phyloP scores from a whole-genome alignment of 2,797 vertebrate species.

The Phoxinus dragarum region DNA sequence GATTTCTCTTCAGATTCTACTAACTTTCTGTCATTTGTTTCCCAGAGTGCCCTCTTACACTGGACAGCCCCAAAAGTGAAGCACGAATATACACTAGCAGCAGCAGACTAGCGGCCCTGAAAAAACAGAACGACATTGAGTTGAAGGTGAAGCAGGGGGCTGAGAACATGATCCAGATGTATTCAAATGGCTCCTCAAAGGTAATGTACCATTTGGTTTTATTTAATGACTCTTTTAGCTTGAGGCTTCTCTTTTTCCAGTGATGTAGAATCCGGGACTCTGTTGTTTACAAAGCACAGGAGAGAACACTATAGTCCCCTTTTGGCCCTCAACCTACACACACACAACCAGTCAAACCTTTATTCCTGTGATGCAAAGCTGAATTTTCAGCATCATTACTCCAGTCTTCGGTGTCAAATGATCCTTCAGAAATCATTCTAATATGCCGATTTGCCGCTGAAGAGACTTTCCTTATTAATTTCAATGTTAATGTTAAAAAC shows the following conservation, averaged over 20 bases:
- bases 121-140: constrained; percentile 96
- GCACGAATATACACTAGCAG: constrained; percentile 86
- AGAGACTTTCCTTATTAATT: not conserved
- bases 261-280: not conserved
- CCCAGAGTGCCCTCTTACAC: constrained; percentile 92
- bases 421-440: not conserved
- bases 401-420: not conserved
- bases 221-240: constrained; percentile 6
- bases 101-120: constrained; percentile 89
- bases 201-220: constrained; percentile 70
- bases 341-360: too few relatives aligned
- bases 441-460: not conserved
- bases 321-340: not conserved
- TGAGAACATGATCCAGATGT: constrained; percentile 99
- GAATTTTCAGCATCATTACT: not conserved
- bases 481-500: not conserved
- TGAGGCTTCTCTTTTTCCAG: not conserved
- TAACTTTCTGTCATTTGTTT: constrained; percentile 1
- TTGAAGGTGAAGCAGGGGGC: constrained; percentile 98
- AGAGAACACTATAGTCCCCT: not conserved
- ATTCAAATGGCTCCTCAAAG: constrained; percentile 95
- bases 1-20: not conserved
- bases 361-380: not conserved
- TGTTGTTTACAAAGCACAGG: constrained; percentile 17
- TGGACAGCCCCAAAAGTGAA: constrained; percentile 93